Base-by-base conservation (phyloP, 2,797 vertebrate genomes). In the Diplodus sargus region DNA sequence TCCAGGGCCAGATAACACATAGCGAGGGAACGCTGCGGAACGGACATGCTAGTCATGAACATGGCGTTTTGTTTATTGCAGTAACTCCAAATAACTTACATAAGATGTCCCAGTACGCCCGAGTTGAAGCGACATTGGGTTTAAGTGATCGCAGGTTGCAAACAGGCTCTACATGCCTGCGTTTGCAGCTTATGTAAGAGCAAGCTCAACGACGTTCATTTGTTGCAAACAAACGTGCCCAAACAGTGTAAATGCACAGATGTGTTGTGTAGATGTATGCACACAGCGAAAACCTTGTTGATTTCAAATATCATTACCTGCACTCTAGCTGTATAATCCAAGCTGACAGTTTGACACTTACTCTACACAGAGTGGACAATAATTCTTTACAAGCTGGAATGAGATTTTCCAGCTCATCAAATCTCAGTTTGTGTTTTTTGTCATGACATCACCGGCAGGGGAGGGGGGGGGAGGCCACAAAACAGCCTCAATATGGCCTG, bases 391-490 rank as follows among this genome's bases (percentile, higher is more conserved):
- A 84, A 85, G 51, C 72, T 62, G 61, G 83, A 86, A 87, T 85
- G 85, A 90, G 81, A 87, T 91, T 92, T 92, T 93, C 90, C 89
- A 91, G 87, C 81, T 91, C 91, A 87, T 90, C 87, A 88, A 90
- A 86, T 78, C 82, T 81, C 66, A 80, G 81, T 89, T 90, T 91
- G 83, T 88, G 88, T 89, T 84, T 92, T 89, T 86, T 68, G 81
- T 90, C 85, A 91, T 89, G 87, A 91, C 89, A 85, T 90, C 85
- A 91, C 63, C 63, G 48, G 80, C 28, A 28, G 42, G 69, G 62
- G 61, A 68, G 73, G 67, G 74, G 48, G 73, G 67, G 74, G 48
- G 51, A 64, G 70, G 86, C 74, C 59, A 70, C 74, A 73, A 81
- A 74, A 85, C 86, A 82, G 87, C 75, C 90, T 89, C 80, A 90